phyloP scores from a whole-genome alignment of 64 coral and sea anemone species.

The Stylophora pistillata region DNA sequence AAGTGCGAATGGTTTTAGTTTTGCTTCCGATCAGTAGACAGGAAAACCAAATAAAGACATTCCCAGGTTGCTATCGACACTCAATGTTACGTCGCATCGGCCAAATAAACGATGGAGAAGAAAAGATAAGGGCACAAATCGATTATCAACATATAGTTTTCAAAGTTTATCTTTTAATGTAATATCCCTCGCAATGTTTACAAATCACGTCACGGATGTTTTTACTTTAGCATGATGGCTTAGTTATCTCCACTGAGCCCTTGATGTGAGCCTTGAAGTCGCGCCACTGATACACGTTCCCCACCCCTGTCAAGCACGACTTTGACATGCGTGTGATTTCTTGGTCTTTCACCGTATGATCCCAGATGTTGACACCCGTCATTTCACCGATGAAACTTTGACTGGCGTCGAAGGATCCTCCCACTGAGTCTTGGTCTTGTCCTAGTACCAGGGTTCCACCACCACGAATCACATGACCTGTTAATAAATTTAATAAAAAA shows the following conservation, averaged over 20 bases:
- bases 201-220: neutral
- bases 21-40: too few relatives aligned
- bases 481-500: too few relatives aligned
- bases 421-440: neutral
- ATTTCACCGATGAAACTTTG: neutral
- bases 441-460: neutral
- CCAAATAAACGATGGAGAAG: too few relatives aligned
- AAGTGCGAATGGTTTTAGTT: too few relatives aligned
- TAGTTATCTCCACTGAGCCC: conserved; percentile 16
- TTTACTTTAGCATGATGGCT: neutral
- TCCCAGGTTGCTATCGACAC: too few relatives aligned
- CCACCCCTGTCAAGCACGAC: conserved; percentile 12
- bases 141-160: too few relatives aligned
- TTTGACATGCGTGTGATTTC: neutral
- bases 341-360: neutral
- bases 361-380: conserved; percentile 1
- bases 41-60: too few relatives aligned
- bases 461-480: conserved; percentile 1
- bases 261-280: conserved; percentile 1
- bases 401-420: neutral
- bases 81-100: too few relatives aligned
- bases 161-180: neutral
- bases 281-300: conserved; percentile 8
- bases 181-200: neutral
- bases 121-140: too few relatives aligned